Percentiles rank a stretch among this genome's conserved stretches.
Evolutionary conservation across 2,113 vertebrate species (phyloP).

Genomic region (Felis catus): DNA sequence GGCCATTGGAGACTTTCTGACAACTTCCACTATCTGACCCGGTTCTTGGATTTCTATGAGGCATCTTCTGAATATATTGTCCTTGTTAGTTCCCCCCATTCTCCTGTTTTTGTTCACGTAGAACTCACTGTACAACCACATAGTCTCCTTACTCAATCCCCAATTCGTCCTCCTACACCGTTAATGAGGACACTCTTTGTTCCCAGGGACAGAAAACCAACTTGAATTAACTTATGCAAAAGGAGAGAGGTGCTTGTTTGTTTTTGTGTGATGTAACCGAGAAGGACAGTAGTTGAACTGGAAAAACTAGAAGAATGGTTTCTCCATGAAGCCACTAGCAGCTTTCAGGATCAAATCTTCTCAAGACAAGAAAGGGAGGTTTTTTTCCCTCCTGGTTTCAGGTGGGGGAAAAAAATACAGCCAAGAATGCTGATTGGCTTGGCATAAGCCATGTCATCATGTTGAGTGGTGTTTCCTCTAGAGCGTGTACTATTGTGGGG

Average conservation of each 20-base stretch:
- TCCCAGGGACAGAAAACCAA: background rate
- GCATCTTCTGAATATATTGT: background rate
- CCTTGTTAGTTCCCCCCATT: background rate
- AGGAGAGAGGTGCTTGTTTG: background rate
- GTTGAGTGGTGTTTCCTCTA: background rate
- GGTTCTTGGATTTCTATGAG: background rate
- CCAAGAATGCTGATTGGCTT: background rate
- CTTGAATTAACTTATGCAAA: background rate
- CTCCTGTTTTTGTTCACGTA: background rate
- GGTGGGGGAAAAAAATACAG: background rate
- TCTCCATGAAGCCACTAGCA: background rate
- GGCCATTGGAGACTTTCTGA: background rate
- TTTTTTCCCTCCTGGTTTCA: background rate
- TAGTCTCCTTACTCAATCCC: background rate
- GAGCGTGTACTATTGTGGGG: background rate
- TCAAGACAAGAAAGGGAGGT: background rate
- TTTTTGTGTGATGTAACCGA: background rate
- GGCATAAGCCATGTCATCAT: background rate
- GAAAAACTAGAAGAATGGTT: background rate
- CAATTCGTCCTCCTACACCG: background rate
- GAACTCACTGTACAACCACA: background rate
- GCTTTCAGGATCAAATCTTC: background rate
- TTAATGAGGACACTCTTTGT: background rate
- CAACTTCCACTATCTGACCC: background rate
- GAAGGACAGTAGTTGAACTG: background rate